Base-by-base conservation (phyloP, 2,113 vertebrate genomes). In the Chaenocephalus aceratus region DNA sequence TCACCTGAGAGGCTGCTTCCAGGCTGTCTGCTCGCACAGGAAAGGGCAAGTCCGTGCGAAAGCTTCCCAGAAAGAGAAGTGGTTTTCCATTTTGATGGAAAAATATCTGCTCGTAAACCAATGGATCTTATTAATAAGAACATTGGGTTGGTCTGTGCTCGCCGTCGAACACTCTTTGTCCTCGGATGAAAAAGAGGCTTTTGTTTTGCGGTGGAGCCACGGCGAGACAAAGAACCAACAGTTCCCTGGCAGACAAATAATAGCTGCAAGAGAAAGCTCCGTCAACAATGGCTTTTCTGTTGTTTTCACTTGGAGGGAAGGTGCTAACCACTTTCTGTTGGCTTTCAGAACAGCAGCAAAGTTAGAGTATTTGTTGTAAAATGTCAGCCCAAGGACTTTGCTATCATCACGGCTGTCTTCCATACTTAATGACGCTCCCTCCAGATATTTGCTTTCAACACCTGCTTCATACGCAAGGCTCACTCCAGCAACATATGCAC, bases 161-260 rank as follows among this genome's bases (percentile, higher is more conserved):
- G 21, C 64, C 36, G 18, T 77, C 71, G 75, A 15, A 57, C 18
- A n/a, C 70, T 78, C 84, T 85, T 88, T 85, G 81, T 90, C 72
- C 77, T 62, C 53, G 9, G 26, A 13, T 72, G 62, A 77, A 83
- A 84, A 82, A 59, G 77, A 79, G 72, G 52, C 85, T 86, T 57
- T 89, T 89, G 89, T 91, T 87, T 82, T n/a, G 59, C 53, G 6
- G 46, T 26, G 72, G 70, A 80, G 67, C 75, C 53, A 6, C n/a
- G 46, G 77, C 71, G 80, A 78, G 86, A 86, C 78, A 61, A 86
- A 83, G 86, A 83, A 90, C 85, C 77, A 78, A 69, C 85, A 68
- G 88, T 85, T 86, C 77, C 48, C 76, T 69, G 79, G 79, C 80
- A 83, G 83, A 77, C 69, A 60, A 77, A 88, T 82, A 77, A 76